These are phyloP conservation scores for Drosophila borealis DNA, from an alignment of 2,888 invertebrate genomes.

Conservation along the genomic window DNA sequence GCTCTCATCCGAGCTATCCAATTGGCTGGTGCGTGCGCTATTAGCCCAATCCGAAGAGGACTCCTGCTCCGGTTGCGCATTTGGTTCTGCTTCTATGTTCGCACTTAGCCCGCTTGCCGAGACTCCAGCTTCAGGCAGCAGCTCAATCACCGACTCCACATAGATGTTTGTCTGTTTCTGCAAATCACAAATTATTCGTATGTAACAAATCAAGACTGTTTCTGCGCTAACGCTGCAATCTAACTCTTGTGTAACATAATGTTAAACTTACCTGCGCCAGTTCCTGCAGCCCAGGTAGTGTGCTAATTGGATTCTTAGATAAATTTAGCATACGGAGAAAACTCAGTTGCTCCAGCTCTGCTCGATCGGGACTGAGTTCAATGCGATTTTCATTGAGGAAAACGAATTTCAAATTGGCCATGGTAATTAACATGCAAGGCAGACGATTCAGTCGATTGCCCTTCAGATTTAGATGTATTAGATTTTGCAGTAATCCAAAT, in stretches of 20 bases:
- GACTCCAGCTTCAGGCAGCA: constrained; percentile 4
- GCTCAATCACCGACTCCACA: constrained; percentile 44
- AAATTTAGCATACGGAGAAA: constrained; percentile 86
- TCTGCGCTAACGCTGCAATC: no score
- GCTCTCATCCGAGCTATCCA: constrained; percentile 87
- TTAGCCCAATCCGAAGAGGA: constrained; percentile 88
- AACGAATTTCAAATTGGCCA: constrained; percentile 86
- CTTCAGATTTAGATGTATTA: constrained; percentile 88
- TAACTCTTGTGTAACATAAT: no score
- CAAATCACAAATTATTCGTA: neutral
- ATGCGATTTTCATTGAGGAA: constrained; percentile 86
- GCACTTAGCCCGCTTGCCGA: neutral
- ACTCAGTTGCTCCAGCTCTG: constrained; percentile 61
- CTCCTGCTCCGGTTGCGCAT: constrained; percentile 48
- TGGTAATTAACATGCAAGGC: constrained; percentile 85
- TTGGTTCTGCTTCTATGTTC: constrained; percentile 13
- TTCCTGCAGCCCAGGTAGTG: constrained; percentile 35
- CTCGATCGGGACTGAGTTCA: constrained; percentile 48
- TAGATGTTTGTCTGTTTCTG: constrained; percentile 60
- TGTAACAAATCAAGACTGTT: neutral
- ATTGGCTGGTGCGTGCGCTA: constrained; percentile 87
- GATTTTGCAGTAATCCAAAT: constrained; percentile 86
- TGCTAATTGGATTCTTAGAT: constrained; percentile 85
- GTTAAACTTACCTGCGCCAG: constrained; percentile 52
- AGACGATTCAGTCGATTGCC: constrained; percentile 86